Evolutionary conservation across 2,888 invertebrate genomes (phyloP).

Genomic region (Hirtodrosophila cameraria): DNA sequence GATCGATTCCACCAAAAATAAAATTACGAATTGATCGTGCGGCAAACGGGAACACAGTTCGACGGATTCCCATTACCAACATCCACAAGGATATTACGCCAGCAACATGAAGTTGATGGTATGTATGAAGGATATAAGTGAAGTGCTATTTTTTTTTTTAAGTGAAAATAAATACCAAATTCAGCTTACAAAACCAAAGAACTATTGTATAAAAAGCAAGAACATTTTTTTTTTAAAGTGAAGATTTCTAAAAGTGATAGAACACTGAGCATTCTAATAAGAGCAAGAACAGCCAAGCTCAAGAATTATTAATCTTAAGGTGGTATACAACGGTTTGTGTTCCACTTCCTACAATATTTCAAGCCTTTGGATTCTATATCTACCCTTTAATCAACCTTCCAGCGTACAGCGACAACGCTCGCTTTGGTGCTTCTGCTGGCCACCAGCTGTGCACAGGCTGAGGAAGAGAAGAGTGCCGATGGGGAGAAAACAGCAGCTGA

Average conservation of each 20-base stretch:
- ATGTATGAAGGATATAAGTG: conserved; percentile 63
- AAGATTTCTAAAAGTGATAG: no score
- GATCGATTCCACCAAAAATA: conserved; percentile 40
- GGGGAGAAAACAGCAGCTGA: conserved; percentile 84
- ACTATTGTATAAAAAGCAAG: no score
- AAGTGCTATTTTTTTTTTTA: conserved; percentile 21
- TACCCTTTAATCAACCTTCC: background rate
- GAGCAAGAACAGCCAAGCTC: no score
- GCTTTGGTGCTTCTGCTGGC: conserved; percentile 87
- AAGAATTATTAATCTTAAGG: no score
- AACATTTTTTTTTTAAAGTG: no score
- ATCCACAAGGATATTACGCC: conserved; percentile 54
- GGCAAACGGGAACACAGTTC: conserved; percentile 47
- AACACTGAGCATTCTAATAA: no score
- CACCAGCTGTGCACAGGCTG: conserved; percentile 83
- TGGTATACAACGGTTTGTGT: no score
- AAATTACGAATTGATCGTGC: conserved; percentile 28
- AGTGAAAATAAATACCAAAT: no score
- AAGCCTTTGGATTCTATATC: background rate
- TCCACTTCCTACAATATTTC: background rate
- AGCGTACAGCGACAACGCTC: conserved; percentile 84
- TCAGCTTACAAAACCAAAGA: no score
- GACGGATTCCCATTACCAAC: conserved; percentile 42
- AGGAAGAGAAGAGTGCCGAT: conserved; percentile 86
- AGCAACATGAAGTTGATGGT: conserved; percentile 83